phyloP scores from a whole-genome alignment of 2,888 invertebrate genomes.

The Aleiodes testaceus region DNA sequence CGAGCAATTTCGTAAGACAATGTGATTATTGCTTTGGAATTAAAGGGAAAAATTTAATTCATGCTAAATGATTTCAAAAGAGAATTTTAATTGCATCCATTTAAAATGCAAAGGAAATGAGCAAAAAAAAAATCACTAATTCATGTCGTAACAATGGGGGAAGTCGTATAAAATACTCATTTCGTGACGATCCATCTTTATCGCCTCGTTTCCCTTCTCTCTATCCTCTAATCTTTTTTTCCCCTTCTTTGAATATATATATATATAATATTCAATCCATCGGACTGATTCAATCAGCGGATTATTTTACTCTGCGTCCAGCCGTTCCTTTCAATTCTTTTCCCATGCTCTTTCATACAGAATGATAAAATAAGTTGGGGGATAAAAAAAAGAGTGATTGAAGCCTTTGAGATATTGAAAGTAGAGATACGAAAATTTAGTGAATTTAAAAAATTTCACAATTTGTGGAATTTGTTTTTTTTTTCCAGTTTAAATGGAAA shows the following conservation, averaged over 20 bases:
- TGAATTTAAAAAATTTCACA: not conserved
- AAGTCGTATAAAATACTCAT: constrained; percentile 9
- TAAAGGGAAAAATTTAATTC: not conserved
- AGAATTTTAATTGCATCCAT: no score
- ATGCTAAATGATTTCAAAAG: not conserved
- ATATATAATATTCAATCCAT: constrained; percentile 22
- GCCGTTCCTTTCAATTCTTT: constrained; percentile 47
- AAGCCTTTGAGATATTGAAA: constrained; percentile 21
- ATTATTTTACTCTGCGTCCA: constrained; percentile 49
- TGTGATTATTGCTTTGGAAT: not conserved
- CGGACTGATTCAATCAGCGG: constrained; percentile 47
- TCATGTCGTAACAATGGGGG: no score
- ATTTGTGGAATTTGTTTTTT: no score
- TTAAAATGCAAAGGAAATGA: no score
- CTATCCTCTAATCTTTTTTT: constrained; percentile 10
- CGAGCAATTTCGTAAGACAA: no score
- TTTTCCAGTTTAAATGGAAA: not conserved
- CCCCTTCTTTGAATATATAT: constrained; percentile 21
- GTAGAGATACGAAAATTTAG: not conserved
- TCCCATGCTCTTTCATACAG: constrained; percentile 20
- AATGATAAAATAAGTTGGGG: constrained; percentile 20
- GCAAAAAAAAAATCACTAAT: no score
- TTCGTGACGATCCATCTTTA: constrained; percentile 35
- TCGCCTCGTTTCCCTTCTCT: constrained; percentile 31
- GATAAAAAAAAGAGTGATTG: constrained; percentile 1